These are phyloP conservation scores for Drosophila stalkeri DNA, from an alignment of 2,888 invertebrate species.

Conservation along the genomic window DNA sequence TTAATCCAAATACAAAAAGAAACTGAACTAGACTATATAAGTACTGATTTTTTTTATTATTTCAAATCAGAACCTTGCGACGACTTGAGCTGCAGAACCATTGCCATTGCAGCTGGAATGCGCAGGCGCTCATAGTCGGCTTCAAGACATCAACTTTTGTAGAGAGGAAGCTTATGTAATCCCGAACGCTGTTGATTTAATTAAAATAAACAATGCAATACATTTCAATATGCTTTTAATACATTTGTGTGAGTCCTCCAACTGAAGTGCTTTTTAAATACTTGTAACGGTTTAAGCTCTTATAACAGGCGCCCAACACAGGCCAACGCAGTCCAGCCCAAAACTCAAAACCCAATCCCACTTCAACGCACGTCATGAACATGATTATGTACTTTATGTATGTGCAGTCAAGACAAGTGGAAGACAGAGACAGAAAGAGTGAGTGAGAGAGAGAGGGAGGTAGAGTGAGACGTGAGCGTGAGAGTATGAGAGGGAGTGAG, in stretches of 20 bases:
- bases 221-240: conserved; percentile 65
- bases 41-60: background rate
- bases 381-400: conserved; percentile 79
- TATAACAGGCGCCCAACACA: conserved; percentile 37
- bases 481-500: background rate
- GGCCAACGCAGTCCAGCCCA: conserved; percentile 19
- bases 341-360: conserved; percentile 20
- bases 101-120: conserved; percentile 42
- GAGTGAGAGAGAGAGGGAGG: background rate
- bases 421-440: background rate
- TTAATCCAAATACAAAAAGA: background rate
- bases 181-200: conserved; percentile 37
- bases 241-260: conserved; percentile 45
- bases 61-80: conserved; percentile 3
- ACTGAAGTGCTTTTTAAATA: conserved; percentile 74
- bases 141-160: background rate
- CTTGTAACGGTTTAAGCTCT: conserved; percentile 77
- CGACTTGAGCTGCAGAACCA: conserved; percentile 24
- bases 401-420: conserved; percentile 60
- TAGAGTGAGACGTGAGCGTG: background rate
- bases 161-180: conserved; percentile 11
- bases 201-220: conserved; percentile 56
- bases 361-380: conserved; percentile 69
- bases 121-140: conserved; percentile 1
- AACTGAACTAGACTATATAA: too few species aligned